phyloP scores from a whole-genome alignment of 2,888 invertebrate genomes.

The Dryomyza anilis region DNA sequence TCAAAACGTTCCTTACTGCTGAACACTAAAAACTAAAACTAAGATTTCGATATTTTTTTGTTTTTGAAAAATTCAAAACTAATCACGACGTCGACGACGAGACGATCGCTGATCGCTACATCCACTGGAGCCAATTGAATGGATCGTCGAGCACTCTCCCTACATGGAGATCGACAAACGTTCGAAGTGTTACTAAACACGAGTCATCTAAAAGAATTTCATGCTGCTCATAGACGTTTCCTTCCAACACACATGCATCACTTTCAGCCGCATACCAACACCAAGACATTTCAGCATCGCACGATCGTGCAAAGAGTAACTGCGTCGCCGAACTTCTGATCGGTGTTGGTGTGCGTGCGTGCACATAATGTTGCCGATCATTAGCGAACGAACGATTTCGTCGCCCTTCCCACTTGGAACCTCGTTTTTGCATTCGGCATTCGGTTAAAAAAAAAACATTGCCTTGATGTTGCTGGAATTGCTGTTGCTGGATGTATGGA shows the following conservation, averaged over 20 bases:
- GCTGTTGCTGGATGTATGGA: not conserved
- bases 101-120: constrained; percentile 23
- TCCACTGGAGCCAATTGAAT: constrained; percentile 18
- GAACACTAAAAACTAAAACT: constrained; percentile 7
- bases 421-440: no score
- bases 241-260: constrained; percentile 1
- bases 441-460: no score
- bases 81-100: constrained; percentile 27
- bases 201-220: constrained; percentile 55
- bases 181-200: constrained; percentile 62
- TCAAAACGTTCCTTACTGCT: not conserved
- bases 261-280: constrained; percentile 16
- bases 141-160: constrained; percentile 58
- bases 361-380: no score
- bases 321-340: not conserved
- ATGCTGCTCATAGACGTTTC: constrained; percentile 37
- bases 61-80: constrained; percentile 3
- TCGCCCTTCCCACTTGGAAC: no score
- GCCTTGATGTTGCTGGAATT: not conserved
- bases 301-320: not conserved
- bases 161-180: constrained; percentile 62
- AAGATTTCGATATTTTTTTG: not conserved
- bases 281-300: constrained; percentile 25
- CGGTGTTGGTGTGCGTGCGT: constrained; percentile 18
- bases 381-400: no score